Evolutionary conservation across 2,888 invertebrate genomes (phyloP).

Genomic region (Athetis lepigone): DNA sequence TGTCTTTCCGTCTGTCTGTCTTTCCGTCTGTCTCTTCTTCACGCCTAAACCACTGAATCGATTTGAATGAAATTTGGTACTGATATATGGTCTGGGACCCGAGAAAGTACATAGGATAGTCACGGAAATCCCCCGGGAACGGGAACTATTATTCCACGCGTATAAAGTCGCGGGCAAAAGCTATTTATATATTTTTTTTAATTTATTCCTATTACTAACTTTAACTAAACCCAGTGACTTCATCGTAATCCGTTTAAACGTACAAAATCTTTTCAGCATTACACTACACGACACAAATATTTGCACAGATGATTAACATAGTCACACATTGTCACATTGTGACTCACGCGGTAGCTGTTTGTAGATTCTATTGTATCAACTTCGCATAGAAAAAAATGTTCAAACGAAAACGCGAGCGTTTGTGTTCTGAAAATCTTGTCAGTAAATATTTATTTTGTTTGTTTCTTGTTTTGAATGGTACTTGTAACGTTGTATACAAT

Average conservation of each 20-base stretch:
- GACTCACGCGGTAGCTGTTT: conserved; percentile 68
- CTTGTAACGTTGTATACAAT: conserved; percentile 30
- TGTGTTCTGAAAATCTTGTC: conserved; percentile 43
- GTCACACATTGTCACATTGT: conserved; percentile 64
- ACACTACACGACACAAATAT: conserved; percentile 63
- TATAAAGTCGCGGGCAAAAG: too few relatives aligned
- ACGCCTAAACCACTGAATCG: too few relatives aligned
- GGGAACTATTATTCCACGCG: too few relatives aligned
- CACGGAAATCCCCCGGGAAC: too few relatives aligned
- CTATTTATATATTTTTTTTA: too few relatives aligned
- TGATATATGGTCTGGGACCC: too few relatives aligned
- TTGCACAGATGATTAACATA: conserved; percentile 80
- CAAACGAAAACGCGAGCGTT: conserved; percentile 50
- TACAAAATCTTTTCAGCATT: conserved; percentile 50
- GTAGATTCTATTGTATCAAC: conserved; percentile 48
- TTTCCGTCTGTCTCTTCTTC: too few relatives aligned
- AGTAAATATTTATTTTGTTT: conserved; percentile 47
- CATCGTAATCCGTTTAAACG: background rate
- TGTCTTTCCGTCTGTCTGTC: too few relatives aligned
- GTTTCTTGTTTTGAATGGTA: conserved; percentile 42
- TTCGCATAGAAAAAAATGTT: conserved; percentile 39
- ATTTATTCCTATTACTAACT: too few relatives aligned
- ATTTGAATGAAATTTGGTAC: too few relatives aligned
- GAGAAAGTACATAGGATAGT: too few relatives aligned
- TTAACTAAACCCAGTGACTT: too few relatives aligned